Evolutionary conservation across 2,797 vertebrate genomes (phyloP), one percentile per base, ranked within the genome.

Genomic region (Cossypha dichroa): DNA sequence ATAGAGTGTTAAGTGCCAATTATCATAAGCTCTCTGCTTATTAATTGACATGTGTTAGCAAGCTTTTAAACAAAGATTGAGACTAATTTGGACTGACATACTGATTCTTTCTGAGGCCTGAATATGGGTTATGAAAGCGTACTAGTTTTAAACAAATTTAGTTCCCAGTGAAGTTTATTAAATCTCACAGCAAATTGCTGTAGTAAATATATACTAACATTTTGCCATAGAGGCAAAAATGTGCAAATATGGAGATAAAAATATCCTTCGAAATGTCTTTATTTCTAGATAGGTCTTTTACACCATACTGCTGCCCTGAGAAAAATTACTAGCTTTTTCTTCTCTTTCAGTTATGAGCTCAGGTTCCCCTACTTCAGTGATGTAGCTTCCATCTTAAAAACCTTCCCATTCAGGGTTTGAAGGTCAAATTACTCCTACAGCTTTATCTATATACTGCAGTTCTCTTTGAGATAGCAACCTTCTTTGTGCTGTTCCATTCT

Each of bases 41-140:
- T 94, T 93, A 97, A 88, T 51, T 94, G 86, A 54, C 62, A 75
- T 63, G 41, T 77, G 66, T 80, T 94, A 77, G 25, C 40, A 87
- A 83, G 40, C 51, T 75, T 88, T 56, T 13, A 1, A 45, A 79
- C 85, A 90, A 76, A 77, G 13, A 49, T 41, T n/a, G 33, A 90
- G 31, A 67, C 80, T 80, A 75, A 91, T 96, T 70, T 70, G 23
- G 41, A 68, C 79, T 81, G 59, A 14, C 62, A 85, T 73, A 40
- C 6, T 43, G 28, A 64, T 86, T 78, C 51, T 68, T 88, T 88
- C 58, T 36, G 58, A 95, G 40, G 45, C 69, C 33, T 68, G 64
- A 89, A 70, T 78, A 68, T 52, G 5, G 67, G 34, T 26, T 55
- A 45, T 49, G 52, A 70, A 93, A 92, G 87, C 34, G 11, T 73